Evolutionary conservation across 2,113 vertebrate species (phyloP).

Genomic region (Drymodes brunneopygia): DNA sequence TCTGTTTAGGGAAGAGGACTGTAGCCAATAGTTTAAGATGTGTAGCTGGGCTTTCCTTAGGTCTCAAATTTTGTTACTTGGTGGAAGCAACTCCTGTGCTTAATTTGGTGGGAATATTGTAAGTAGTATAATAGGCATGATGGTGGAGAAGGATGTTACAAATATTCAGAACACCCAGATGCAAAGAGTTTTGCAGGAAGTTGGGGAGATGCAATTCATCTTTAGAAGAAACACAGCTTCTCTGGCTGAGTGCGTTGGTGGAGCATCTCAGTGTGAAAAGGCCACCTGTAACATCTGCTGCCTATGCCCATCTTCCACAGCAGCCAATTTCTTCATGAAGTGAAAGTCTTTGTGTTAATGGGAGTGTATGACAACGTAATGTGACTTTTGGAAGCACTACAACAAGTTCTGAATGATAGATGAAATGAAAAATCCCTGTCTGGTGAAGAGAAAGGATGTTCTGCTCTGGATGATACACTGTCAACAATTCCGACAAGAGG

Average conservation of each 20-base stretch:
- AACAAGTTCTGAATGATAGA: constrained; percentile 41
- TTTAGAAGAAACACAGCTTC: background rate
- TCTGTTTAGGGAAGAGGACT: background rate
- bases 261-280: background rate
- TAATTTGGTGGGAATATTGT: background rate
- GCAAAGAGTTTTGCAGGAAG: background rate
- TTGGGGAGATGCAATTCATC: background rate
- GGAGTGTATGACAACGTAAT: constrained; percentile 19
- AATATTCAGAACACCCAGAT: background rate
- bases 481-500: constrained; percentile 30
- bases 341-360: background rate
- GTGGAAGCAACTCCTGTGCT: background rate
- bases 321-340: background rate
- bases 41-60: background rate
- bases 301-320: background rate
- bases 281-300: background rate
- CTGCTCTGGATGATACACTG: background rate
- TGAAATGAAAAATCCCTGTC: constrained; percentile 29
- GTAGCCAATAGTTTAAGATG: background rate
- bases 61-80: background rate
- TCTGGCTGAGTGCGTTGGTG: background rate
- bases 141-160: background rate
- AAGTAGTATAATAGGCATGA: background rate
- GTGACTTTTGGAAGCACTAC: constrained; percentile 31
- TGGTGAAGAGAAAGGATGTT: background rate